Base-by-base conservation (phyloP, 2,113 vertebrate genomes). In the Charadrius vociferus region DNA sequence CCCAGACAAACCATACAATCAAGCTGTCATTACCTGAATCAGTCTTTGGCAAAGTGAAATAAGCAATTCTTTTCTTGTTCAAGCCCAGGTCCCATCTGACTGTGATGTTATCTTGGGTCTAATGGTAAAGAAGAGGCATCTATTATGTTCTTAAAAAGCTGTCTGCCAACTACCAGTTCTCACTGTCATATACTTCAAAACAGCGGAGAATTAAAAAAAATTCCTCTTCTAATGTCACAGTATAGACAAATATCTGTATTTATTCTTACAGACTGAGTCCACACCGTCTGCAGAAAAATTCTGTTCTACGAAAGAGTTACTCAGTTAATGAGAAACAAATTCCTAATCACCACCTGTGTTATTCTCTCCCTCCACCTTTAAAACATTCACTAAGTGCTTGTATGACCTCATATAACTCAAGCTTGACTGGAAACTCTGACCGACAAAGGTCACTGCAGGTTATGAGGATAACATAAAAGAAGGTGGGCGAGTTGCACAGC, bases 71-170 rank as follows among this genome's bases (percentile, higher is more conserved):
- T 97, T 99, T 99, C 99, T 99, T 99, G 98, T 99, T 99, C 98
- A 99, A 98, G 88, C 99, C 99, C 98, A 99, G 98, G 98, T 99
- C 99, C 99, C 99, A 99, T 97, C 99, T 99, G 97, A 99, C 99
- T 23, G 99, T 99, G 98, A 99, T 99, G 98, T 99, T 99, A 97
- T 99, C 99, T 98, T 99, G 99, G 92, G 99, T 99, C 99, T 99
- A 98, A 80, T 37, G 56, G 83, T 12, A 95, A 61, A 93, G 59
- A 86, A 95, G 91, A 96, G 58, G 85, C 71, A 93, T 37, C 29
- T 59, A 8, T 93, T 58, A 88, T 36, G 45, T 71, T 88, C 41
- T 26, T 23, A 30, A 26, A 71, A 41, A 91, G 65, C 6, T 53
- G 34, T 45, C 30, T 53, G 50, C 6, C 73, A 86, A n/a, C 17